phyloP scores from a whole-genome alignment of 2,113 vertebrate species.

The Crypturellus undulatus region DNA sequence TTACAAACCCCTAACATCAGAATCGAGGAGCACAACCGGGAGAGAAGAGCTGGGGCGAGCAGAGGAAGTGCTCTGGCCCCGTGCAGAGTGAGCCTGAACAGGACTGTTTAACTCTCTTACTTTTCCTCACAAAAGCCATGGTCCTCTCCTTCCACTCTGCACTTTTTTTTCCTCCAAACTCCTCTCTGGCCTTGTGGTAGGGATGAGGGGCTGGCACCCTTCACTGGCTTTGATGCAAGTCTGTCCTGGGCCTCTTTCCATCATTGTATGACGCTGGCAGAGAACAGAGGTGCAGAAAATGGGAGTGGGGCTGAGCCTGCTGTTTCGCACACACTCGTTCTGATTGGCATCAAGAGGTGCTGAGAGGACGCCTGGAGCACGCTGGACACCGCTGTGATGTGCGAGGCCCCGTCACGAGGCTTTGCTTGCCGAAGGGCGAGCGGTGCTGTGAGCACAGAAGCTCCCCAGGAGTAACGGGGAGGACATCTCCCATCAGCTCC shows the following conservation, averaged over 20 bases:
- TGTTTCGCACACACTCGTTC: neutral
- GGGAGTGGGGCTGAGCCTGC: neutral
- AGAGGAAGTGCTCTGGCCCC: neutral
- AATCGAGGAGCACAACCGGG: neutral
- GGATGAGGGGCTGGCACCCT: too few species aligned
- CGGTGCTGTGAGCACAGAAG: accelerated
- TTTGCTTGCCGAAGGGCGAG: neutral
- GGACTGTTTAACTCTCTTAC: neutral
- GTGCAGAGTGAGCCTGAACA: neutral
- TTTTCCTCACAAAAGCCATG: neutral
- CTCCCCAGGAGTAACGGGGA: neutral
- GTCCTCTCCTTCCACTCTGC: neutral
- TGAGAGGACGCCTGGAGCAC: neutral
- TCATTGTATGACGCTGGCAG: neutral
- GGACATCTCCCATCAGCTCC: neutral
- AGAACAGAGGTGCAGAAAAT: neutral
- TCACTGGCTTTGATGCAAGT: neutral
- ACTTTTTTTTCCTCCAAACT: neutral
- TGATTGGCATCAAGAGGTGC: neutral
- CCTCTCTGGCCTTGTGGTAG: neutral
- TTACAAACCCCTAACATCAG: neutral
- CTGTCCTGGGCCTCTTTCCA: neutral
- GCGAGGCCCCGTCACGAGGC: neutral
- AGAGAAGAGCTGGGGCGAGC: neutral
- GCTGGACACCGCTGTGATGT: neutral